phyloP scores from a whole-genome alignment of 2,113 vertebrate species.

The Glaucomys volans region DNA sequence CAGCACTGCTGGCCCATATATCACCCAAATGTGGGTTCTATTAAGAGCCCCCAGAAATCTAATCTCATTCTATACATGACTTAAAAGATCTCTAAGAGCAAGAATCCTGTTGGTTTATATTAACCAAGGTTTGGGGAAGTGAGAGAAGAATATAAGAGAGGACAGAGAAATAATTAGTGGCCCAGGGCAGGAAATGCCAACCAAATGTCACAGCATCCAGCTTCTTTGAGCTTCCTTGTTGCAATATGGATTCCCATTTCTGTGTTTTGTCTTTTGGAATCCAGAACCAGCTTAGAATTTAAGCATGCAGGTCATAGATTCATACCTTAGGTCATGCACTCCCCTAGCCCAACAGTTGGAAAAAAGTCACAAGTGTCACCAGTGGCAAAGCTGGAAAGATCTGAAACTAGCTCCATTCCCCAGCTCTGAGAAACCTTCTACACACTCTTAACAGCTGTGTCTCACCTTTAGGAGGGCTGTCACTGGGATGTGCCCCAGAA shows the following conservation, averaged over 20 bases:
- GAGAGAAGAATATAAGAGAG: neutral
- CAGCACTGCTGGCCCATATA: neutral
- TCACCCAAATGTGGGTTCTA: neutral
- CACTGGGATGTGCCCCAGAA: neutral
- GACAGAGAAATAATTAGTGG: neutral
- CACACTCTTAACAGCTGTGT: neutral
- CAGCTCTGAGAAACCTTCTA: neutral
- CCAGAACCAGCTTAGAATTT: neutral
- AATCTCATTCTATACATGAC: neutral
- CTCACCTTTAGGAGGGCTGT: neutral
- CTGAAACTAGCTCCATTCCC: neutral
- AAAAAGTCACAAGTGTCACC: neutral
- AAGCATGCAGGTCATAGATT: neutral
- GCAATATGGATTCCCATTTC: neutral
- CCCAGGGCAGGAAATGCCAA: neutral
- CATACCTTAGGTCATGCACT: neutral
- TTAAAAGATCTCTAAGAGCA: slow-evolving; percentile 36
- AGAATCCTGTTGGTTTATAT: neutral
- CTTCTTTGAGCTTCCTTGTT: slow-evolving; percentile 26
- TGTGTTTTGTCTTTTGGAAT: neutral
- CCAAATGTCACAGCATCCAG: neutral
- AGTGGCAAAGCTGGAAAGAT: neutral
- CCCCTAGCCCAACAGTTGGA: neutral
- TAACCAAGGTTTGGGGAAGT: neutral
- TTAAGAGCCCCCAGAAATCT: neutral